These are phyloP conservation scores for Nemoura dubitans DNA, from an alignment of 2,888 invertebrate genomes.

Conservation along the genomic window DNA sequence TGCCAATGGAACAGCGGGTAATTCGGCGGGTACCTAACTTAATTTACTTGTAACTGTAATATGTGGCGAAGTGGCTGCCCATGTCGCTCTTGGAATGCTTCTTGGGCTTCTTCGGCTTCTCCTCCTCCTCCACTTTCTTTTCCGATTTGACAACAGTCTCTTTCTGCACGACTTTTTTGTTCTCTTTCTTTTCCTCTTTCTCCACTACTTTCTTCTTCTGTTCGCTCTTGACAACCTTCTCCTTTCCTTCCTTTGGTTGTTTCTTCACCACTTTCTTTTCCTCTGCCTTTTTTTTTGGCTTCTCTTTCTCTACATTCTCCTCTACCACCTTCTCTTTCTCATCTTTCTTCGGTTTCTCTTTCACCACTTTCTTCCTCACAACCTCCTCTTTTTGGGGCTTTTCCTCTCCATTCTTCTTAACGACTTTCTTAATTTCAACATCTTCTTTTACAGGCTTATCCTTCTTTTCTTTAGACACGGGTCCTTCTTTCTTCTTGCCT, in stretches of 20 bases:
- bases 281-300: too few relatives aligned
- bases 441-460: not conserved
- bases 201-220: too few relatives aligned
- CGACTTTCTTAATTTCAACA: not conserved
- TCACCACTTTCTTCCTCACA: not conserved
- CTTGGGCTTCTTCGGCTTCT: not conserved
- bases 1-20: too few relatives aligned
- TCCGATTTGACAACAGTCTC: not conserved
- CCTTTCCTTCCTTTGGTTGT: too few relatives aligned
- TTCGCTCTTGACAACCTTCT: too few relatives aligned
- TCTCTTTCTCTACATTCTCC: too few relatives aligned
- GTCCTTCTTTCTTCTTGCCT: not conserved
- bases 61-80: not conserved
- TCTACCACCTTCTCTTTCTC: not conserved
- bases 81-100: not conserved
- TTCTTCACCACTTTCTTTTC: too few relatives aligned
- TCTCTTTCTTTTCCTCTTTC: not conserved
- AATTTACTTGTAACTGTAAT: too few relatives aligned
- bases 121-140: not conserved
- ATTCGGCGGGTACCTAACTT: too few relatives aligned
- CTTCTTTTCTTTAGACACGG: not conserved
- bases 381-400: too few relatives aligned
- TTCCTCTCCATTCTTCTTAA: not conserved
- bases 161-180: not conserved
- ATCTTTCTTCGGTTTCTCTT: not conserved